Evolutionary conservation across 2,888 invertebrate genomes (phyloP).

Genomic region (Ennomos quercinarius): DNA sequence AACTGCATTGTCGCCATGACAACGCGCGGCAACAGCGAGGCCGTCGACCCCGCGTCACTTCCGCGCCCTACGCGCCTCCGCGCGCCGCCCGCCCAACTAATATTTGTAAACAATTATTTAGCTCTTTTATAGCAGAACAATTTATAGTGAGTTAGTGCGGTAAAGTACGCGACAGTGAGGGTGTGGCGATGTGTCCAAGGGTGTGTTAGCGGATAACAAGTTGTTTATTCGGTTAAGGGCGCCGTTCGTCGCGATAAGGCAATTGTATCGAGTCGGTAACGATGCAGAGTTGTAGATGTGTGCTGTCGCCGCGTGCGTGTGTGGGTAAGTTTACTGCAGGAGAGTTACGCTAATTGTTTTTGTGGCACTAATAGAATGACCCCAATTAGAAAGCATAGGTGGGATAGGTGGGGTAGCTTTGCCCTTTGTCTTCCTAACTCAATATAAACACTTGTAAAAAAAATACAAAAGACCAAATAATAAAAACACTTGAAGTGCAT

Average conservation of each 20-base stretch:
- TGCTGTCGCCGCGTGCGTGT: not conserved
- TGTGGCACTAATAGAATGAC: constrained; percentile 3
- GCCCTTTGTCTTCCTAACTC: not conserved
- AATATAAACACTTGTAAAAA: no score
- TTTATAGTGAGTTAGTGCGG: constrained; percentile 10
- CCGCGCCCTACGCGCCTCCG: constrained; percentile 54
- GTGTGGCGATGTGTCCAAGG: constrained; percentile 26
- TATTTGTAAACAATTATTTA: constrained; percentile 59
- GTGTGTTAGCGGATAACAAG: constrained; percentile 22
- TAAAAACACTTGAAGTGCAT: no score
- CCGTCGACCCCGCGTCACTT: constrained; percentile 56
- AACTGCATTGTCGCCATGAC: constrained; percentile 59
- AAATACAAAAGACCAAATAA: no score
- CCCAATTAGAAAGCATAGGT: constrained; percentile 10
- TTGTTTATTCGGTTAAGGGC: constrained; percentile 19
- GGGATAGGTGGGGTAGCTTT: not conserved
- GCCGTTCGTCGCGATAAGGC: constrained; percentile 17
- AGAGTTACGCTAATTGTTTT: constrained; percentile 22
- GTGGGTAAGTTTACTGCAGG: constrained; percentile 19
- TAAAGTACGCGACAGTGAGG: constrained; percentile 22
- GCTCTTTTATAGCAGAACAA: constrained; percentile 22
- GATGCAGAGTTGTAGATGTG: constrained; percentile 5
- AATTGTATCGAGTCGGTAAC: constrained; percentile 3
- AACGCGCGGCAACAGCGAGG: constrained; percentile 59
- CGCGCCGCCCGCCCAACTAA: constrained; percentile 48